Evolutionary conservation across 2,797 vertebrate genomes (phyloP).

Genomic region (Tiaroga cobitis): DNA sequence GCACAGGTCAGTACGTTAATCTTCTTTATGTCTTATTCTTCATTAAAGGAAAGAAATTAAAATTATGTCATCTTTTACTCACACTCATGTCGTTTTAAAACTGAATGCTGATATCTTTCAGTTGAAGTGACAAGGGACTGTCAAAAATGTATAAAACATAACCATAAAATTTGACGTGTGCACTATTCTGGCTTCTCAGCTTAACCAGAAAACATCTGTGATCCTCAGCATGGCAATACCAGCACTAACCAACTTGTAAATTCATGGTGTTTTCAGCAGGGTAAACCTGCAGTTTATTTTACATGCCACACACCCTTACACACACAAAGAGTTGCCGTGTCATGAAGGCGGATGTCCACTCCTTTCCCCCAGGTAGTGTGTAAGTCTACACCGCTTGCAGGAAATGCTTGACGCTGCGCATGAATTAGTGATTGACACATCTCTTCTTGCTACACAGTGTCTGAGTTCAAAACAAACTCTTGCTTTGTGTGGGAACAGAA

Average conservation of each 20-base stretch:
- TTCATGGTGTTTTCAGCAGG: neutral
- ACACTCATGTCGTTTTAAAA: neutral
- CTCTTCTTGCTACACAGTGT: conserved; percentile 65
- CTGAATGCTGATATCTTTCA: neutral
- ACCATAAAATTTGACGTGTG: neutral
- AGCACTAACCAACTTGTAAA: neutral
- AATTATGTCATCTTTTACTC: neutral
- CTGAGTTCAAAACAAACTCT: conserved; percentile 62
- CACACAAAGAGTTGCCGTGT: conserved; percentile 6
- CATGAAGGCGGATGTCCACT: conserved; percentile 1
- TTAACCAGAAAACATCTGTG: neutral
- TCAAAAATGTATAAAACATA: neutral
- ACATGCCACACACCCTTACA: neutral
- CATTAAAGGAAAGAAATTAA: neutral
- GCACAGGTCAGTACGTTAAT: conserved; percentile 83
- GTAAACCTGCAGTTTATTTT: conserved; percentile 23
- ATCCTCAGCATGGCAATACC: neutral
- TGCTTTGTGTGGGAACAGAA: conserved; percentile 5
- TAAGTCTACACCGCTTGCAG: conserved; percentile 63
- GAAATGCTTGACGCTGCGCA: conserved; percentile 69
- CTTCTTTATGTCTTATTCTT: neutral
- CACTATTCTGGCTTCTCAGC: neutral
- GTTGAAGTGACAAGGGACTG: neutral
- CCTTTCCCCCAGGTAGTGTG: conserved; percentile 29
- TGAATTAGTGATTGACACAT: conserved; percentile 74